Conservation (phyloP, 2,888 invertebrate species). For the Autographa gamma region DNA sequence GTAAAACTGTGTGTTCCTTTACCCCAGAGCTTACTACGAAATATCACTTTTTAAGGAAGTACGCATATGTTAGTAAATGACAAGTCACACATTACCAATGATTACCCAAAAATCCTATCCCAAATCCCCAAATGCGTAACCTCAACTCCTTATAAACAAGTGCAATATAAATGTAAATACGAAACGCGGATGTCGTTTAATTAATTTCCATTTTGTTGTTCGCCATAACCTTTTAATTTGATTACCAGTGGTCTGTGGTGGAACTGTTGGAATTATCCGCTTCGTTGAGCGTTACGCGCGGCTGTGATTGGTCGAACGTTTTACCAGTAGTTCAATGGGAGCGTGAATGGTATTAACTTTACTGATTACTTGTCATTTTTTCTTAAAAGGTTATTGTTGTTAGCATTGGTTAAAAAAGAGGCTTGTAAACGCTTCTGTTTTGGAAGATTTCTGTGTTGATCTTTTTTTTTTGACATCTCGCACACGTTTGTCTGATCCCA, state of each 20-base stretch:
- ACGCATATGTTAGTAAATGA: too few species aligned
- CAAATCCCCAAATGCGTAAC: constrained; percentile 1
- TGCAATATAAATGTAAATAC: constrained; percentile 33
- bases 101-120: constrained; percentile 6
- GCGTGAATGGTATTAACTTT: background rate
- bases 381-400: too few species aligned
- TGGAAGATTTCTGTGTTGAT: too few species aligned
- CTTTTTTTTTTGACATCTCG: too few species aligned
- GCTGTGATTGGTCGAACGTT: constrained; percentile 25
- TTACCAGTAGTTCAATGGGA: constrained; percentile 10
- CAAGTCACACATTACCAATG: too few species aligned
- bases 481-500: too few species aligned
- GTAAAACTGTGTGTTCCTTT: too few species aligned
- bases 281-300: constrained; percentile 29
- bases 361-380: background rate
- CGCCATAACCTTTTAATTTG: constrained; percentile 58
- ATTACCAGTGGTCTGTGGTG: constrained; percentile 57
- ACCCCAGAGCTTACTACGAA: too few species aligned
- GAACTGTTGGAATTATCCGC: constrained; percentile 43
- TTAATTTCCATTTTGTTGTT: constrained; percentile 44
- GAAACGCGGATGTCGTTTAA: constrained; percentile 34
- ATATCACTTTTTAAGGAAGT: too few species aligned
- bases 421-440: too few species aligned
- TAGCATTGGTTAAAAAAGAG: too few species aligned
- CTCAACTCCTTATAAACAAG: constrained; percentile 12